Evolutionary conservation across 2,113 vertebrate species (phyloP).

Genomic region (Gorilla gorilla): DNA sequence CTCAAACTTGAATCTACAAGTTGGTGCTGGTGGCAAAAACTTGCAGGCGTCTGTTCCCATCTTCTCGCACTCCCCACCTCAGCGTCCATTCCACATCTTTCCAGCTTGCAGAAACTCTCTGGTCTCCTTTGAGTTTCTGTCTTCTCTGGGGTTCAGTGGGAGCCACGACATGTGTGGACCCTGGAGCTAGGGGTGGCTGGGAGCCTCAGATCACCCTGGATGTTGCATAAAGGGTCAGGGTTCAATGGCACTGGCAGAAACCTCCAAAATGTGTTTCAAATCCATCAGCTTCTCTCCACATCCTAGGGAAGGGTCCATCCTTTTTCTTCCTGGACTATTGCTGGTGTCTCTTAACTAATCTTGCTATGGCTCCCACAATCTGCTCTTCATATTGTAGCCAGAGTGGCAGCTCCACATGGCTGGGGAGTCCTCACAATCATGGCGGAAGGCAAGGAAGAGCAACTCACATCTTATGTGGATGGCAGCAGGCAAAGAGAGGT

Average conservation of each 20-base stretch:
- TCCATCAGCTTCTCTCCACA: no score
- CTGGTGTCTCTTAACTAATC: no score
- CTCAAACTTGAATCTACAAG: constrained; percentile 40
- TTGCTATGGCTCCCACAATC: no score
- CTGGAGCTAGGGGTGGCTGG: background rate
- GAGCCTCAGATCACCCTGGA: background rate
- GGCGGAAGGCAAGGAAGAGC: no score
- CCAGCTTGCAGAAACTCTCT: background rate
- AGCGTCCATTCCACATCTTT: constrained; percentile 43
- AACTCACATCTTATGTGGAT: no score
- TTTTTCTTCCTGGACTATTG: no score
- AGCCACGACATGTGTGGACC: background rate
- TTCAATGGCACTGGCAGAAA: background rate
- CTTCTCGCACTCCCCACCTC: background rate
- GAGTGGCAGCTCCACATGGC: no score
- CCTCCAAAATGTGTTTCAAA: no score
- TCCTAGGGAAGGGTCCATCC: no score
- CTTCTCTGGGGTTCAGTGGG: background rate
- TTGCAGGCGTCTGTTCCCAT: constrained; percentile 10
- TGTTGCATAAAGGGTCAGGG: background rate
- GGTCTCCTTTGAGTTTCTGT: background rate
- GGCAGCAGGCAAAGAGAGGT: no score
- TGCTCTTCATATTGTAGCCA: no score
- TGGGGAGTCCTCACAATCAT: no score
- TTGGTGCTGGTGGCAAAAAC: constrained; percentile 24